phyloP scores from a whole-genome alignment of 64 coral and sea anemone species.

The Montipora foliosa region DNA sequence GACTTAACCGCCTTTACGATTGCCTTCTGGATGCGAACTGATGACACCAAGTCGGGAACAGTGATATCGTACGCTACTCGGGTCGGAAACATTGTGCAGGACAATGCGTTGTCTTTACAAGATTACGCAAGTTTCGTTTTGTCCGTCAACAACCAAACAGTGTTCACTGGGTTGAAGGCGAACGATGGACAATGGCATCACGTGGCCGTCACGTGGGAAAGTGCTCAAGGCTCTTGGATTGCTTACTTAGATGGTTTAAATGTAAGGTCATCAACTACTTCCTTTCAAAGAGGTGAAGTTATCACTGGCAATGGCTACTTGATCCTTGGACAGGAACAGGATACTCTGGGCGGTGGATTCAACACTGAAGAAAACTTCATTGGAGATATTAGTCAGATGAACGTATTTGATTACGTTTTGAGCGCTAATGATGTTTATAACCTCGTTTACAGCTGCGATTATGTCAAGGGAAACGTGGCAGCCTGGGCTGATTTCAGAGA shows the following conservation, averaged over 20 bases:
- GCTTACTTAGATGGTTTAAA: slow-evolving; percentile 46
- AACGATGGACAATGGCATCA: slow-evolving; percentile 91
- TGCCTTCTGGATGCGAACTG: slow-evolving; percentile 82
- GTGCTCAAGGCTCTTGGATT: slow-evolving; percentile 45
- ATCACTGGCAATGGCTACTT: slow-evolving; percentile 37
- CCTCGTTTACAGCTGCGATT: slow-evolving; percentile 76
- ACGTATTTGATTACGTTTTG: slow-evolving; percentile 48
- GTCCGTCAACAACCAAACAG: slow-evolving; percentile 79
- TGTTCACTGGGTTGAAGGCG: slow-evolving; percentile 51
- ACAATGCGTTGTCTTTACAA: slow-evolving; percentile 82
- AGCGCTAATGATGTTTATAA: slow-evolving; percentile 69
- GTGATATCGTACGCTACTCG: slow-evolving; percentile 71
- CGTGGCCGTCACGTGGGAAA: slow-evolving; percentile 83
- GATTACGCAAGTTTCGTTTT: slow-evolving; percentile 75
- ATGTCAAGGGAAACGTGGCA: slow-evolving; percentile 77
- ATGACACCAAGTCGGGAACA: slow-evolving; percentile 74
- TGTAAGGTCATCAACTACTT: not conserved
- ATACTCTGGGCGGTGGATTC: slow-evolving; percentile 52
- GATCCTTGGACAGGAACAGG: slow-evolving; percentile 72
- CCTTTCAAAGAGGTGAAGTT: slow-evolving; percentile 66
- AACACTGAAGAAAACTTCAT: slow-evolving; percentile 68
- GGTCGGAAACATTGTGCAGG: slow-evolving; percentile 40
- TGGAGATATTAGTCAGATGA: slow-evolving; percentile 69
- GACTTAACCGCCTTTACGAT: slow-evolving; percentile 71
- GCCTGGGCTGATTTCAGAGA: slow-evolving; percentile 90